Base-by-base conservation (phyloP, 2,113 vertebrate species). In the Muntiacus reevesi region DNA sequence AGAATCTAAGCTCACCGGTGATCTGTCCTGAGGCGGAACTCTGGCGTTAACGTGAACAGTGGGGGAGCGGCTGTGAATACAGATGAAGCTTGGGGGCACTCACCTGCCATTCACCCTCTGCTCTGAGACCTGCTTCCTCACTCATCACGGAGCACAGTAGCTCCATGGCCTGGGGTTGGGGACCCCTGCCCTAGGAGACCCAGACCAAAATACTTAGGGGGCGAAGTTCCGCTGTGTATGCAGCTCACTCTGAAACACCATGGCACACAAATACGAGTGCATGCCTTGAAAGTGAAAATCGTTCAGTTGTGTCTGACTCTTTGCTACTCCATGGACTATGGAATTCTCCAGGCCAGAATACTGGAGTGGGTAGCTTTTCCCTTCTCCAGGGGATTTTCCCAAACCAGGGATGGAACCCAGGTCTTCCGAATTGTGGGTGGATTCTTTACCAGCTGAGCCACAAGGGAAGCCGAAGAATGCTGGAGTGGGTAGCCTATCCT, bases 191-290 rank as follows among this genome's bases (percentile, higher is more conserved):
- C 5, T 13, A 25, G 67, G 60, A 79, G 81, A 40, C 6, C 2
- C 23, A 0, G 9, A 8, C 1, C 14, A 3, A 13, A 7, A 21
- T 30, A 0, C 11, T 17, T 55, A 3, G 76, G 60, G 16, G 33
- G 7, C 0, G 0, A 1, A 3, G 15, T 1, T 6, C n/a, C 3
- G 1, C 6, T 12, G 17, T 33, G 36, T 21, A 0, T n/a, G 57
- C 17, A 57, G 10, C 15, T 85, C 45, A 1, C 12, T 25, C 0
- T 15, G 55, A 27, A 52, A 19, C 25, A 12, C 40, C 33, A 30
- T 11, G 62, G 23, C 15, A 1, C 0, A 3, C 7, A 23, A 67
- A 57, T 54, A 21, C 1, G 6, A 11, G 6, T 33, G 19, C 28
- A 4, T 47, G 2, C 7, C 3, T 54, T 21, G 2, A 2, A 71